Percentiles rank a stretch among this genome's conserved stretches.
These are phyloP conservation scores for Onthophagus sagittarius DNA, from an alignment of 2,888 invertebrate genomes.

Conservation along the genomic window DNA sequence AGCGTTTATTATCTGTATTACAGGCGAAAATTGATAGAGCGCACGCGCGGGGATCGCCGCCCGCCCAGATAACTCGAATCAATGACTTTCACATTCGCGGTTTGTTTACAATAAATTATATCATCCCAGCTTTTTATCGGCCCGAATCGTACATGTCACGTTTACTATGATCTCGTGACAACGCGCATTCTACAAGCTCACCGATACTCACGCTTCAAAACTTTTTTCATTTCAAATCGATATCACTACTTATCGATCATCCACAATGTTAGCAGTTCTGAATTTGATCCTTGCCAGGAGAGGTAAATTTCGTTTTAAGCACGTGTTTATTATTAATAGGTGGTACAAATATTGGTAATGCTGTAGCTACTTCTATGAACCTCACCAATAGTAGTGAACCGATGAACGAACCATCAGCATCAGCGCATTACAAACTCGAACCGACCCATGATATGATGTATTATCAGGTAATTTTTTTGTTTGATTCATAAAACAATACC, in stretches of 20 bases:
- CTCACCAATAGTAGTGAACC: slow-evolving; percentile 71
- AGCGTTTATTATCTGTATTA: not conserved
- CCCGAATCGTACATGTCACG: not conserved
- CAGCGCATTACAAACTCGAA: slow-evolving; percentile 66
- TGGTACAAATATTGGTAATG: slow-evolving; percentile 66
- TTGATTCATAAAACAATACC: too few relatives aligned
- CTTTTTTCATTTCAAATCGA: not conserved
- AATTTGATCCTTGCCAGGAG: not conserved
- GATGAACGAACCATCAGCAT: slow-evolving; percentile 55
- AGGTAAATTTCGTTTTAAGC: not conserved
- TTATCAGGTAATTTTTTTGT: slow-evolving; percentile 62
- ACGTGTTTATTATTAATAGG: slow-evolving; percentile 37
- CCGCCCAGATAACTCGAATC: not conserved
- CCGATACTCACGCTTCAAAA: slow-evolving; percentile 4
- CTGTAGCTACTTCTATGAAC: slow-evolving; percentile 75
- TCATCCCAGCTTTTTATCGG: not conserved
- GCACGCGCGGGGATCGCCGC: not conserved
- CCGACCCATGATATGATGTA: slow-evolving; percentile 71
- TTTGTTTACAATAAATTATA: not conserved
- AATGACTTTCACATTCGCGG: not conserved
- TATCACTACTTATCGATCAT: too few relatives aligned
- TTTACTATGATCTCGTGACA: not conserved
- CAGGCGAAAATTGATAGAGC: not conserved
- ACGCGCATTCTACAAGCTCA: not conserved
- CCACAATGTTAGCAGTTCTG: not conserved